phyloP scores from a whole-genome alignment of 2,888 invertebrate genomes.

The Mactromeris polynyma region DNA sequence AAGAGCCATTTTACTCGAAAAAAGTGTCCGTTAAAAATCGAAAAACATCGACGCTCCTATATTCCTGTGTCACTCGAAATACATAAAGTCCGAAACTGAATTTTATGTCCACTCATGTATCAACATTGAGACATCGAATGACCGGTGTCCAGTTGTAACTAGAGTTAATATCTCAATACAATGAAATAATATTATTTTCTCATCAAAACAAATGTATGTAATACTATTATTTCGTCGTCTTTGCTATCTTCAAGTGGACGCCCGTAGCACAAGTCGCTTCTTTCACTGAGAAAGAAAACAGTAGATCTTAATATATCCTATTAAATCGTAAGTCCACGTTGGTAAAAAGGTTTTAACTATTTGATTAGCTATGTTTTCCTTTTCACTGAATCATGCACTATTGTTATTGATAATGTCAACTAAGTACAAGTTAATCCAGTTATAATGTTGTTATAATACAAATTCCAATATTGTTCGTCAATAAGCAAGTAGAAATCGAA shows the following conservation, averaged over 20 bases:
- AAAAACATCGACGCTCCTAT: constrained; percentile 18
- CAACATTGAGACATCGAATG: constrained; percentile 7
- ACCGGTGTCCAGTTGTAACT: constrained; percentile 26
- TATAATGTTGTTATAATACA: constrained; percentile 52
- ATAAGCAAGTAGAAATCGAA: constrained; percentile 45
- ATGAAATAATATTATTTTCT: constrained; percentile 68
- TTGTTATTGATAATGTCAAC: constrained; percentile 52
- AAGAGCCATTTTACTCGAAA: constrained; percentile 13
- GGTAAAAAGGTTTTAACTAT: constrained; percentile 42
- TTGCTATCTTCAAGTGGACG: constrained; percentile 34
- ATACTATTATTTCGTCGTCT: constrained; percentile 51
- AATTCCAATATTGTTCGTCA: constrained; percentile 71
- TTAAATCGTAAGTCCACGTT: constrained; percentile 59
- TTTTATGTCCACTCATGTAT: constrained; percentile 10
- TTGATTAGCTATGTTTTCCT: constrained; percentile 52
- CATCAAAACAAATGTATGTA: constrained; percentile 59
- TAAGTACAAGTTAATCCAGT: constrained; percentile 60
- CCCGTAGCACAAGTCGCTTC: constrained; percentile 39
- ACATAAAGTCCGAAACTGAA: constrained; percentile 12
- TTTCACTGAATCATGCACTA: constrained; percentile 54
- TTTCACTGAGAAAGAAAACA: constrained; percentile 55
- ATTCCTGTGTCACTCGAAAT: constrained; percentile 34
- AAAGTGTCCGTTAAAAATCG: neutral
- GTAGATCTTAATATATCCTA: constrained; percentile 61
- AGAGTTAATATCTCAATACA: constrained; percentile 53